These are phyloP conservation scores for Orchesella cincta DNA, from an alignment of 1,140 invertebrate species.

Conservation along the genomic window DNA sequence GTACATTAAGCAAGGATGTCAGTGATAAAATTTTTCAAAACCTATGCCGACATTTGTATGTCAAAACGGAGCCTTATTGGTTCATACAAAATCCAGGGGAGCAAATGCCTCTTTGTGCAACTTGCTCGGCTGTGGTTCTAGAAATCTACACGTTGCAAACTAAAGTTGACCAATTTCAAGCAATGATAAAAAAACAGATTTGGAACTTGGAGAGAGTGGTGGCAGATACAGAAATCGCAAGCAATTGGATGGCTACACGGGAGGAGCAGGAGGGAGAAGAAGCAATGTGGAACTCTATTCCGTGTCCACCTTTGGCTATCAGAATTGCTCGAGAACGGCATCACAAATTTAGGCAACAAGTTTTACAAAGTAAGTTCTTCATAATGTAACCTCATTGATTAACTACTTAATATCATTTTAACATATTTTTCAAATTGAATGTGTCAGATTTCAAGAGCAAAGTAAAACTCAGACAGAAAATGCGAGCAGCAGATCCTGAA, in stretches of 20 bases:
- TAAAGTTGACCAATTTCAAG: constrained; percentile 8
- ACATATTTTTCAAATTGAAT: not conserved
- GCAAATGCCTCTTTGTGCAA: constrained; percentile 19
- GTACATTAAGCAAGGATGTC: constrained; percentile 17
- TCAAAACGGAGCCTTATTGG: constrained; percentile 23
- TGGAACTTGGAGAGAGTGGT: constrained; percentile 11
- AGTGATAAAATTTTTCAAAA: constrained; percentile 25
- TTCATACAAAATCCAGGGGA: constrained; percentile 19
- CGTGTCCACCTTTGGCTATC: constrained; percentile 11
- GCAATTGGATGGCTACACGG: constrained; percentile 16
- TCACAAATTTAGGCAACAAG: constrained; percentile 7
- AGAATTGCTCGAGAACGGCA: constrained; percentile 14
- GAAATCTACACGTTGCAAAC: constrained; percentile 11
- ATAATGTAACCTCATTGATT: not conserved
- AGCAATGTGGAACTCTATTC: not conserved
- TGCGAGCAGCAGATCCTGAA: not conserved
- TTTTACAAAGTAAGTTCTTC: constrained; percentile 1
- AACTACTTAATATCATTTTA: not conserved
- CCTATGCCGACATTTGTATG: constrained; percentile 13
- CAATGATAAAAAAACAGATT: not conserved
- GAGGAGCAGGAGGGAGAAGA: constrained; percentile 13
- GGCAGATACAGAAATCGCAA: constrained; percentile 11
- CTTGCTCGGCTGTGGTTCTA: not conserved
- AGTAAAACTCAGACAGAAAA: not conserved
- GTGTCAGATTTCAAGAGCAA: constrained; percentile 19